A percentile compares a stretch with the other conserved stretches of the same genome.
These are phyloP conservation scores for Grammatotria lemairii DNA, from an alignment of 2,113 vertebrate genomes.

Conservation along the genomic window DNA sequence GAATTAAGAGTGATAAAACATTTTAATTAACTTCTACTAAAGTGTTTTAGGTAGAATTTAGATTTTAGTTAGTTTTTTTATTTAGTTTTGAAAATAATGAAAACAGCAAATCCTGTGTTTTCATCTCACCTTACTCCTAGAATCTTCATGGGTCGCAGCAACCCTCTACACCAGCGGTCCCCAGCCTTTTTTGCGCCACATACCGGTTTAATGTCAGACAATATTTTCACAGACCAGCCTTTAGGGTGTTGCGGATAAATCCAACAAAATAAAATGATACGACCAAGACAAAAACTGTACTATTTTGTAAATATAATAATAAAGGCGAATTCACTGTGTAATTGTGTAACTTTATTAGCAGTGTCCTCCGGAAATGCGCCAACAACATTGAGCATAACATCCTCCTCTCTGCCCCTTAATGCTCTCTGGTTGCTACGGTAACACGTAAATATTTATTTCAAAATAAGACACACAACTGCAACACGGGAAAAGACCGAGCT, in stretches of 20 bases:
- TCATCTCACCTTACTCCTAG: not conserved
- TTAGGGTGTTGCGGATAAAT: not conserved
- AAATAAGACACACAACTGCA: not conserved
- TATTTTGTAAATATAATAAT: not conserved
- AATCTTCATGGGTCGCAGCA: not conserved
- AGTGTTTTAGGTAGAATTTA: not conserved
- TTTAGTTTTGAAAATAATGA: not conserved
- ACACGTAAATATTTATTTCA: not conserved
- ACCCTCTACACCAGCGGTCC: not conserved
- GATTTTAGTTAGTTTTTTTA: not conserved
- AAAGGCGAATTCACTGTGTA: not conserved
- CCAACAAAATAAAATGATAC: not conserved
- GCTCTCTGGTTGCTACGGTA: not conserved
- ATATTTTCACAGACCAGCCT: not conserved
- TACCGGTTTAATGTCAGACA: not conserved
- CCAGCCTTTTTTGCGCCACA: accelerated
- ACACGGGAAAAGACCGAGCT: not conserved
- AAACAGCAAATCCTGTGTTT: not conserved
- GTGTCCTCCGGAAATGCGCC: not conserved
- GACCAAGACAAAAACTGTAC: accelerated
- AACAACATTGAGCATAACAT: not conserved
- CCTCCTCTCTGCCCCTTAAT: not conserved
- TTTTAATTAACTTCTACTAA: not conserved
- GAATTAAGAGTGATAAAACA: not conserved
- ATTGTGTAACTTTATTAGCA: not conserved